Evolutionary conservation across 2,797 vertebrate genomes (phyloP).

Genomic region (Halcyon smyrnensis): DNA sequence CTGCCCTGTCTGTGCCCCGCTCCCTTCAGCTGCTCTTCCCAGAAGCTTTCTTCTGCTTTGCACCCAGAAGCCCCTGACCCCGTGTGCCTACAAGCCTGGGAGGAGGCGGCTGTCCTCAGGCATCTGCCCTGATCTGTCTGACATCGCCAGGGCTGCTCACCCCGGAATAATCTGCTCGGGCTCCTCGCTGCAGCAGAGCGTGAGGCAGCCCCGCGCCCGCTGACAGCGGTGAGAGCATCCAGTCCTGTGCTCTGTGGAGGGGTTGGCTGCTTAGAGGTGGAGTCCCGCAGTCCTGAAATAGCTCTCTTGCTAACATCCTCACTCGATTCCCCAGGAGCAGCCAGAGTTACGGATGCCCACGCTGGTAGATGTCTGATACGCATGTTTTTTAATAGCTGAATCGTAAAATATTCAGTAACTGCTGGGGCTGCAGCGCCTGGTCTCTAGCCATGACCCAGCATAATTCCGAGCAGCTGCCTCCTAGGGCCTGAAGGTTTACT

Average conservation of each 20-base stretch:
- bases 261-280: neutral
- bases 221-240: neutral
- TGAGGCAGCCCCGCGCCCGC: neutral
- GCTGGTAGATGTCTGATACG: neutral
- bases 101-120: neutral
- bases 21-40: neutral
- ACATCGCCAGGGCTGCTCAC: neutral
- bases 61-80: neutral
- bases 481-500: conserved; percentile 32
- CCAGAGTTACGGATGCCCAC: neutral
- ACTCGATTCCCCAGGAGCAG: neutral
- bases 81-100: rapidly evolving
- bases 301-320: conserved; percentile 6
- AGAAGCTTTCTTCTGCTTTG: neutral
- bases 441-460: conserved; percentile 31
- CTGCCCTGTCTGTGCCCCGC: neutral
- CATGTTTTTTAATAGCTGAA: conserved; percentile 41
- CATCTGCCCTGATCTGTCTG: neutral
- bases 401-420: conserved; percentile 62
- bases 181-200: neutral
- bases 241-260: neutral
- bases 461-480: conserved; percentile 27
- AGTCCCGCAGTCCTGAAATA: neutral
- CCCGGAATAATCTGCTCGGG: neutral
- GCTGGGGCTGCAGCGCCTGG: neutral